A percentile compares a stretch with the other conserved stretches of the same genome.
Conservation (phyloP, 2,113 vertebrate species). For the Cavia porcellus region DNA sequence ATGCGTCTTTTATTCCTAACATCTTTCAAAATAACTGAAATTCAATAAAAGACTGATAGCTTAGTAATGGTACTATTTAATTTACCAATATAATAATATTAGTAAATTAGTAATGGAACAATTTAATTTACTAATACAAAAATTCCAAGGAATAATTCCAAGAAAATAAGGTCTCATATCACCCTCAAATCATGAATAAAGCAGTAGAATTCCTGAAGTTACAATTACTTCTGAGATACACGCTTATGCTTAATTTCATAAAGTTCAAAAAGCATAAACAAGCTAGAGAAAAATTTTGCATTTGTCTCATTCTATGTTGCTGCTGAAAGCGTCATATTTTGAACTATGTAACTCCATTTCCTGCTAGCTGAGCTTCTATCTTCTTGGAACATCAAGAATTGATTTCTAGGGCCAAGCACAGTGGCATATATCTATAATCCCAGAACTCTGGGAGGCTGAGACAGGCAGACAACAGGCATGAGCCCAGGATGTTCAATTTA, state of each 20-base stretch:
- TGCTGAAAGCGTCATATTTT: not conserved
- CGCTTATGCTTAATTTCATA: not conserved
- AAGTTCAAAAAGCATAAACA: not conserved
- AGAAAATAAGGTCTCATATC: not conserved
- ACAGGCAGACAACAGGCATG: not conserved
- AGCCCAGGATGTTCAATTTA: not conserved
- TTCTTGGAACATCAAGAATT: not conserved
- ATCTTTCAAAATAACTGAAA: slow-evolving; percentile 44
- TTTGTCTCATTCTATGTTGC: not conserved
- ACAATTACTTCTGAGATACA: not conserved
- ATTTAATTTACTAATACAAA: not conserved
- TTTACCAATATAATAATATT: not conserved
- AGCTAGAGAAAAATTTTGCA: not conserved
- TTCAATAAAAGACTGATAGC: not conserved
- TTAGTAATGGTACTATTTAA: not conserved
- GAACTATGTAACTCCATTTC: not conserved
- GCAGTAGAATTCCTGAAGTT: not conserved
- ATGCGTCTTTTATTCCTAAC: not conserved
- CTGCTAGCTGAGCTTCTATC: not conserved
- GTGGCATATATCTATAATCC: not conserved
- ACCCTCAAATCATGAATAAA: not conserved
- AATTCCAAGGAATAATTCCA: not conserved
- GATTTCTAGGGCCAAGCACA: not conserved
- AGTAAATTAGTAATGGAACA: not conserved
- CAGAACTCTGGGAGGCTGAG: not conserved